Evolutionary conservation across 2,888 invertebrate genomes (phyloP), one percentile per base, ranked within the genome.

Genomic region (Lissocephala sabroskyi): DNA sequence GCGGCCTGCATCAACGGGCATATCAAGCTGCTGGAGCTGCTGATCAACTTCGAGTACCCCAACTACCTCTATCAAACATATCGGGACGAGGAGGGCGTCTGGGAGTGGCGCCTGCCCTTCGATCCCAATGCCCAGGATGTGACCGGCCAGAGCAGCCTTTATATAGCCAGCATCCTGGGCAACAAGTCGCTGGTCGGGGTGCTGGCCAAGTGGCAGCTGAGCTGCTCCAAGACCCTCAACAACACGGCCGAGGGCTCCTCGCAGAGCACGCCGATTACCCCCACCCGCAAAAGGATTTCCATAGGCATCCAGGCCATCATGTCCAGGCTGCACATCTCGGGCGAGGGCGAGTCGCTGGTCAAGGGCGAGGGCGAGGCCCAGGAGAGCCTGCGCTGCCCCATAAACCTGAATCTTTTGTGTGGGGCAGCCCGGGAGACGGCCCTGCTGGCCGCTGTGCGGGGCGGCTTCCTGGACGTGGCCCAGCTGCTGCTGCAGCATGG

Each of bases 1-100:
- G 96, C 96, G 5, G 95, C 96, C 33, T 92, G 93, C 56, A 94
- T 96, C 75, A 94, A 95, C 71, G 96, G 95, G 0, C 95, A 96
- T 82, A 87, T 90, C 18, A 80, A 89, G 9, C 86, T 96, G 26
- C 88, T 97, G 47, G 91, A 94, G 48, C 84, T 93, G 45, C 86
- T 98, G 9, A 88, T 98, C 9, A 89, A 90, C 66, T 93, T 91
- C 82, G 87, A 91, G 0, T 98, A 97, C 85, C 95, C 97, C 0
- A 87, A 89, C 23, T 85, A 89, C 65, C 82, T 91, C 42, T 85
- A 90, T 74, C 87, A 88, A 55, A 88, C 88, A 73, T 91, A 87
- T 84, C 90, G 91, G 47, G 94, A 94, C 79, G 86, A 87, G 28
- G 87, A 88, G 1, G 92, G 92, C 13, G 88, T 90, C 46, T 93